Conservation (phyloP, 2,797 vertebrate genomes). For the Chaenodraco wilsoni region DNA sequence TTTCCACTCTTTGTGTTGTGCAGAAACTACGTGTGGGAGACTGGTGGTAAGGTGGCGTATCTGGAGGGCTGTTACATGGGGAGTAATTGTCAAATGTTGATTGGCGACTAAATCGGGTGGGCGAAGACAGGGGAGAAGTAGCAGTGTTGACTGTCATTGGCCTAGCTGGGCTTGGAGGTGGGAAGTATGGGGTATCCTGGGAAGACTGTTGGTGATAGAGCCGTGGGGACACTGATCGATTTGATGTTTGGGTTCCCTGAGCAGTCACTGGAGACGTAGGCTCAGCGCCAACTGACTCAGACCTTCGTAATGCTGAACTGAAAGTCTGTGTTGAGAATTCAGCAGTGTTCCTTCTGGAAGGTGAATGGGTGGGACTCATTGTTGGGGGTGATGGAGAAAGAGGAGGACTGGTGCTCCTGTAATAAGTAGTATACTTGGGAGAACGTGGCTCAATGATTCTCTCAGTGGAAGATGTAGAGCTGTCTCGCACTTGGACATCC, state of each 20-base stretch:
- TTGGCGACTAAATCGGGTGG: constrained; percentile 88
- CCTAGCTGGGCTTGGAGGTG: constrained; percentile 88
- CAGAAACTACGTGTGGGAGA: constrained; percentile 86
- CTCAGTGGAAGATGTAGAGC: constrained; percentile 78
- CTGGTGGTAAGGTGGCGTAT: constrained; percentile 87
- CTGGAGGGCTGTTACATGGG: constrained; percentile 84
- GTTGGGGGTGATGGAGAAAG: constrained; percentile 92
- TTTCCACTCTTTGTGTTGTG: constrained; percentile 83
- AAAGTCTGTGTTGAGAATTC: constrained; percentile 96
- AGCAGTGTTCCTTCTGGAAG: constrained; percentile 85
- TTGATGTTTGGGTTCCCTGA: constrained; percentile 92
- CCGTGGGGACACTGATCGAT: constrained; percentile 84
- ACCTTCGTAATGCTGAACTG: constrained; percentile 76
- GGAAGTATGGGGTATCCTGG: constrained; percentile 89
- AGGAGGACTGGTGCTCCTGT: constrained; percentile 91
- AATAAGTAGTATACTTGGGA: constrained; percentile 88
- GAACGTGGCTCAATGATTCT: constrained; percentile 76
- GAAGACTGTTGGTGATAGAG: constrained; percentile 91
- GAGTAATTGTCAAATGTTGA: constrained; percentile 88
- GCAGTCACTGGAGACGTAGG: constrained; percentile 87
- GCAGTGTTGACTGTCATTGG: constrained; percentile 88
- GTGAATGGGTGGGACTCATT: constrained; percentile 88
- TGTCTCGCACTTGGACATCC: constrained; percentile 80
- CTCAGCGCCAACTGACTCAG: constrained; percentile 68
- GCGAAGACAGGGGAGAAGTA: constrained; percentile 91